phyloP scores from a whole-genome alignment of 30 jellyfish, hydroid and myxozoan species.

The Sanderia malayensis region DNA sequence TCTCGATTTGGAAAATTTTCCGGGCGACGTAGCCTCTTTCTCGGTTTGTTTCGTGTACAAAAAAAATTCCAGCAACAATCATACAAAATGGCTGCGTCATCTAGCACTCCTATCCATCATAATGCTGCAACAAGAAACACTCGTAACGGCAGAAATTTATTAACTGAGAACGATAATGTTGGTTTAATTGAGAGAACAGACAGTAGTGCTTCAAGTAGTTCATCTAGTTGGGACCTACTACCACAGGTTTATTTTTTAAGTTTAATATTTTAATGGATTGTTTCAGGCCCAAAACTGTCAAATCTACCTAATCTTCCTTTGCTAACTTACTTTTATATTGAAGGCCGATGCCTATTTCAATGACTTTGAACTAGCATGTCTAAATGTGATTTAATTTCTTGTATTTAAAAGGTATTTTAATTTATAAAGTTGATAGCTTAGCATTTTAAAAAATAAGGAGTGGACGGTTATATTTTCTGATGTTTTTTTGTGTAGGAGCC shows the following conservation, averaged over 20 bases:
- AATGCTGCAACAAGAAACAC: slow-evolving; percentile 3
- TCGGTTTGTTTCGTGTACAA: slow-evolving; percentile 61
- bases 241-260: slow-evolving; percentile 75
- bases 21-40: slow-evolving; percentile 50
- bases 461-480: too few species aligned
- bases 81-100: slow-evolving; percentile 60
- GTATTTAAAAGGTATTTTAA: too few species aligned
- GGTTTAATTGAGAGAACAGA: slow-evolving; percentile 75
- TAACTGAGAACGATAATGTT: slow-evolving; percentile 21
- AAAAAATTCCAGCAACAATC: background rate
- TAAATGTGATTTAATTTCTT: too few species aligned
- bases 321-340: too few species aligned
- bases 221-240: slow-evolving; percentile 97
- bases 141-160: slow-evolving; percentile 18
- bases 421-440: too few species aligned
- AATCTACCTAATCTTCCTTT: too few species aligned
- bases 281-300: background rate
- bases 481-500: slow-evolving; percentile 64
- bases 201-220: slow-evolving; percentile 82
- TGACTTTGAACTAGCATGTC: too few species aligned
- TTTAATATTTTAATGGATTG: too few species aligned
- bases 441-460: too few species aligned
- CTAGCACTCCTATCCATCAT: slow-evolving; percentile 33
- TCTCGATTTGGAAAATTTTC: too few species aligned
- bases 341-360: too few species aligned